These are phyloP conservation scores for Dinomys branickii DNA, from an alignment of 2,113 vertebrate species.

Conservation along the genomic window DNA sequence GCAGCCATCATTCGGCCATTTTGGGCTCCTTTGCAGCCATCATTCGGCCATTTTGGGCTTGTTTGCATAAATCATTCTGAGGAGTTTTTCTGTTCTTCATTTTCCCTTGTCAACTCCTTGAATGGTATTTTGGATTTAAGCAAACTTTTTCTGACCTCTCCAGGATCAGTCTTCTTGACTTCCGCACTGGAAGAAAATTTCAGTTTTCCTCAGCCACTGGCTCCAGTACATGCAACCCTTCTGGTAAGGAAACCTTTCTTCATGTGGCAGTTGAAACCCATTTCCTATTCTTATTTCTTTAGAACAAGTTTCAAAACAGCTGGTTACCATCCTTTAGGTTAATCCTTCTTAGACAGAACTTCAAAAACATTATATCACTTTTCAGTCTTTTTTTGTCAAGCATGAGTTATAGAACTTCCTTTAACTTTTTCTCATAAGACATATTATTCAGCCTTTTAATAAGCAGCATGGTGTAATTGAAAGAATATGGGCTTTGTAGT, in stretches of 20 bases:
- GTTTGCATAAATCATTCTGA: not conserved
- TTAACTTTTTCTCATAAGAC: slow-evolving; percentile 65
- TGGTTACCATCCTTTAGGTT: slow-evolving; percentile 73
- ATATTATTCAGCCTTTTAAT: slow-evolving; percentile 57
- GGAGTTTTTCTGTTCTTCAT: not conserved
- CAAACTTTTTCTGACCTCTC: not conserved
- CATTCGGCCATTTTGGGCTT: not conserved
- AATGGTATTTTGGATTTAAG: not conserved
- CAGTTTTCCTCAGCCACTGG: not conserved
- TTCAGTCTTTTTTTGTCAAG: slow-evolving; percentile 73
- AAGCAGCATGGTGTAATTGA: slow-evolving; percentile 57
- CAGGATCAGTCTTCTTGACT: not conserved
- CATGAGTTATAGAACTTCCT: slow-evolving; percentile 73
- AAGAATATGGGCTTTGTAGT: slow-evolving; percentile 68
- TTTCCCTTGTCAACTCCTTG: not conserved
- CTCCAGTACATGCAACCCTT: not conserved
- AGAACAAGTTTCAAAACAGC: slow-evolving; percentile 71
- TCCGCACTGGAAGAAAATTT: slow-evolving; percentile 55
- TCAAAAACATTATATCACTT: slow-evolving; percentile 73
- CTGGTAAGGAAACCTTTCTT: slow-evolving; percentile 55
- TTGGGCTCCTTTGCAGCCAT: no score
- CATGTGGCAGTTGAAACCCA: slow-evolving; percentile 43
- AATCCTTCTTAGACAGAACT: slow-evolving; percentile 65
- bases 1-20: no score
- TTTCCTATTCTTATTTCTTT: slow-evolving; percentile 69